Conservation (phyloP, 2,113 vertebrate genomes). For the Colinus virginianus region DNA sequence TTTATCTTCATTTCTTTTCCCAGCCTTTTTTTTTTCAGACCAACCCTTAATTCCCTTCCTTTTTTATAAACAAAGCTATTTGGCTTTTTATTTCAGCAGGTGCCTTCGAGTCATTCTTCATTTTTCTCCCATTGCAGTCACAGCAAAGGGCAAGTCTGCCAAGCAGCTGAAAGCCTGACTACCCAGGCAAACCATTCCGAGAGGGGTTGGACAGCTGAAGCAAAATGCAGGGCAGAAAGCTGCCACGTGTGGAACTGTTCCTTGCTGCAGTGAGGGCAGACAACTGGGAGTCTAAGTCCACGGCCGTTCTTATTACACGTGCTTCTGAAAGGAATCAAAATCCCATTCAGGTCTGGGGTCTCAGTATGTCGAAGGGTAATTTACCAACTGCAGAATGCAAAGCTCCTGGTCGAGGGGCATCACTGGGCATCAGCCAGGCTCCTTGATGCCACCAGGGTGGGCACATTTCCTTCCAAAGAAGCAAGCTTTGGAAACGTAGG, state of each 20-base stretch:
- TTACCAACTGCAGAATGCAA: neutral
- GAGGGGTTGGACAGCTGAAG: neutral
- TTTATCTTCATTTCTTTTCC: conserved; percentile 23
- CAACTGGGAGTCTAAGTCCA: neutral
- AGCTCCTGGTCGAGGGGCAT: neutral
- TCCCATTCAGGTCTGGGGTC: neutral
- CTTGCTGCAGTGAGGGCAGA: neutral
- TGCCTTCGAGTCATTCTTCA: neutral
- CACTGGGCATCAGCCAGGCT: neutral
- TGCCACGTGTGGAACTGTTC: fast-evolving
- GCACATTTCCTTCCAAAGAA: neutral
- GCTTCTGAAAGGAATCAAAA: neutral
- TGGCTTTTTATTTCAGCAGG: neutral
- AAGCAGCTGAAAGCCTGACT: neutral
- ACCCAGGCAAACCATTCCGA: neutral
- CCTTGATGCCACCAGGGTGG: neutral
- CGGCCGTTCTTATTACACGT: neutral
- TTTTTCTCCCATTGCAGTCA: neutral
- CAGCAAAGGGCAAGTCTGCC: neutral
- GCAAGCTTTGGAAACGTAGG: neutral
- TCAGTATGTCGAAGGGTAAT: neutral
- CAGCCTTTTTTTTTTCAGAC: neutral
- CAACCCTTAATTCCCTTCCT: neutral
- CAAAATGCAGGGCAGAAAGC: neutral
- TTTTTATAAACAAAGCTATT: neutral